phyloP scores from a whole-genome alignment of 2,797 vertebrate species.

The Myotis daubentonii region DNA sequence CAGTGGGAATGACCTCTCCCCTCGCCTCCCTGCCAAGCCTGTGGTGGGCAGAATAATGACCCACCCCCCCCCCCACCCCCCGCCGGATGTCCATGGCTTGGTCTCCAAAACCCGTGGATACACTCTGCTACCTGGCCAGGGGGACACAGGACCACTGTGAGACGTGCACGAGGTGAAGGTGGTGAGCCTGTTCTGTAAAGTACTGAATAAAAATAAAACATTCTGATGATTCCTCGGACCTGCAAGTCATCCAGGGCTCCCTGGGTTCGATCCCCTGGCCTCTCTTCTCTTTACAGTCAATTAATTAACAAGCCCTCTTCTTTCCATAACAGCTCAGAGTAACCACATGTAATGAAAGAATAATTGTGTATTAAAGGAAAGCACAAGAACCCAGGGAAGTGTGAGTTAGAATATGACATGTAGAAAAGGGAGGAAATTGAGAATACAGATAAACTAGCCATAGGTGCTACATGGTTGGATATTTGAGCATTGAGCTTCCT shows the following conservation, averaged over 20 bases:
- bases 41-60: neutral
- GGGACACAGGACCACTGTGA: neutral
- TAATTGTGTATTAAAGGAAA: neutral
- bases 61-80: fast-evolving
- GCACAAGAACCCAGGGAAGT: neutral
- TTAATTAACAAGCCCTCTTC: conserved; percentile 20
- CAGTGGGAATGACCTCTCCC: neutral
- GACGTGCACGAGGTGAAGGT: neutral
- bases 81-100: neutral
- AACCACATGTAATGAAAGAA: neutral
- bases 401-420: neutral
- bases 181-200: neutral
- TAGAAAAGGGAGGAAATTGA: neutral
- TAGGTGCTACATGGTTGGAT: neutral
- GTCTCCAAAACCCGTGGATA: neutral
- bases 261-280: neutral
- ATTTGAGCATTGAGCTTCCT: neutral
- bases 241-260: neutral
- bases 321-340: neutral
- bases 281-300: neutral
- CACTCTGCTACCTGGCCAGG: no score
- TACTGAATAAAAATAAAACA: neutral
- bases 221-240: neutral
- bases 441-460: neutral
- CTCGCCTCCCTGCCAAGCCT: neutral